Conservation (phyloP, 2,797 vertebrate genomes). For the Anableps anableps region DNA sequence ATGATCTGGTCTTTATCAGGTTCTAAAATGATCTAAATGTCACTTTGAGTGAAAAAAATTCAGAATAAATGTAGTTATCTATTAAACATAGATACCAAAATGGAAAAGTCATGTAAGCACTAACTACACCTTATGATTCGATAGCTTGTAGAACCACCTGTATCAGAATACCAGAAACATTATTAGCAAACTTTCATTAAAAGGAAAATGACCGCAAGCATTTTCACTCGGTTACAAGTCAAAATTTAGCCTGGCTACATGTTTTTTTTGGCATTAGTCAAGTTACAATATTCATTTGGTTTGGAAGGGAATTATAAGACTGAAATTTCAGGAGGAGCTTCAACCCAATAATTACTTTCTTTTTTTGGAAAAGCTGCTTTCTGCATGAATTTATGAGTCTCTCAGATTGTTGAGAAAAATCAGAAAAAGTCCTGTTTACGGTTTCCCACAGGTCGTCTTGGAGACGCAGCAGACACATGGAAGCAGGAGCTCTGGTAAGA, state of each 20-base stretch:
- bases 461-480: background rate
- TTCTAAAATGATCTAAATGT: background rate
- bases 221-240: background rate
- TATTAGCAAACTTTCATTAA: background rate
- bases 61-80: no score
- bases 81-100: background rate
- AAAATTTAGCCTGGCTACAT: slow-evolving; percentile 22
- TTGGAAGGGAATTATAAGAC: slow-evolving; percentile 61
- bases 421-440: background rate
- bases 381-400: background rate
- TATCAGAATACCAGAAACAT: slow-evolving; percentile 24
- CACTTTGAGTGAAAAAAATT: background rate
- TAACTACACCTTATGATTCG: no score
- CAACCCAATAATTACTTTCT: slow-evolving; percentile 15
- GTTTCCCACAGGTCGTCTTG: background rate
- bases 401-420: background rate
- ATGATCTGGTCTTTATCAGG: background rate
- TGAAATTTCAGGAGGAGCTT: slow-evolving; percentile 48
- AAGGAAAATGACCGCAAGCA: background rate
- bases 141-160: no score
- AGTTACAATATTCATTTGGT: slow-evolving; percentile 22
- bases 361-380: no score
- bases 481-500: background rate
- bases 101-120: background rate
- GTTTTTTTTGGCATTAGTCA: slow-evolving; percentile 37